These are phyloP conservation scores for Anseranas semipalmata DNA, from an alignment of 2,113 vertebrate species.

Conservation along the genomic window DNA sequence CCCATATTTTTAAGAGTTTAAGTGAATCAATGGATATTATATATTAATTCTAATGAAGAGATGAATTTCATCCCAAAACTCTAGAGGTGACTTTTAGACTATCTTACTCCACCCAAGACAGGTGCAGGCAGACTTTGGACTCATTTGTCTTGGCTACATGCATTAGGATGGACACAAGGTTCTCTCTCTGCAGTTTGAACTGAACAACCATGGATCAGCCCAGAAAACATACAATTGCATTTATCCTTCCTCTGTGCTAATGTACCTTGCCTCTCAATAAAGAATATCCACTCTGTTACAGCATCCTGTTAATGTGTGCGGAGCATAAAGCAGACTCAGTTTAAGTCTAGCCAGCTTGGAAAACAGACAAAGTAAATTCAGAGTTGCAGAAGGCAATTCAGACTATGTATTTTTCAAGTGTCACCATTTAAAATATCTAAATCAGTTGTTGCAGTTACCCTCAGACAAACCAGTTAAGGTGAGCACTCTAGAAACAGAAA, in stretches of 20 bases:
- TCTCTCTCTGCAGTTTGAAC: neutral
- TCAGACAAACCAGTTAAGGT: neutral
- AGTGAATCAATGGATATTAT: neutral
- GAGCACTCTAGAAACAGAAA: neutral
- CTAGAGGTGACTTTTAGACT: neutral
- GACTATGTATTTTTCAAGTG: neutral
- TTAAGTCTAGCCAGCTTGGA: neutral
- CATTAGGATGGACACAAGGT: neutral
- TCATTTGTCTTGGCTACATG: neutral
- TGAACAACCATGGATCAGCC: accelerated
- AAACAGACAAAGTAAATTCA: neutral
- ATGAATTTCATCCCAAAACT: neutral
- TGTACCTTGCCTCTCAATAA: neutral
- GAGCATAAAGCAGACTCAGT: neutral
- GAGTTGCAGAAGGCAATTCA: neutral
- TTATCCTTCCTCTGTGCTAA: neutral
- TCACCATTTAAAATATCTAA: neutral
- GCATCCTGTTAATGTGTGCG: neutral
- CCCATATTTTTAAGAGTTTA: neutral
- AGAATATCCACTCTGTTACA: neutral
- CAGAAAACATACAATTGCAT: neutral
- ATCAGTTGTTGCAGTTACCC: neutral
- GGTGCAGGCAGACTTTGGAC: neutral
- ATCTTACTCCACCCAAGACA: neutral
- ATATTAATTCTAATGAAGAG: neutral